Conservation (phyloP, 1,140 invertebrate genomes). For the Dreissena polymorpha region DNA sequence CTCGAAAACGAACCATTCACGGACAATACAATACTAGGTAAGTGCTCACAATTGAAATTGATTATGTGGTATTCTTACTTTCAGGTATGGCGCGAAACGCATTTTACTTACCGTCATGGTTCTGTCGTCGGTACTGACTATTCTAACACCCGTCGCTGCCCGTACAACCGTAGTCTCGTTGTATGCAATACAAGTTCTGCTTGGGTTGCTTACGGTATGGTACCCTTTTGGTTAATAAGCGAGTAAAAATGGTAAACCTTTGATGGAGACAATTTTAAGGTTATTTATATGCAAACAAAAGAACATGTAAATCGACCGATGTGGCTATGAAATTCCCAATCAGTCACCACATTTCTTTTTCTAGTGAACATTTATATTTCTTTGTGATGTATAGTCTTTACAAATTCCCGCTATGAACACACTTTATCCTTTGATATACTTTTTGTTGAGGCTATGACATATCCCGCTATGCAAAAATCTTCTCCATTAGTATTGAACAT, state of each 20-base stretch:
- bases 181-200: constrained; percentile 59
- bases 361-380: too few species aligned
- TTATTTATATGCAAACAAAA: not conserved
- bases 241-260: not conserved
- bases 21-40: too few species aligned
- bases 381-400: too few species aligned
- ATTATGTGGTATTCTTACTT: too few species aligned
- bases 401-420: not conserved
- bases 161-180: constrained; percentile 59
- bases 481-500: not conserved
- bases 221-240: not conserved
- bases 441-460: not conserved
- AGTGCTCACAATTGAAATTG: too few species aligned
- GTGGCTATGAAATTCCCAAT: not conserved
- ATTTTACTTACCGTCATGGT: constrained; percentile 64
- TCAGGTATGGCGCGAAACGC: constrained; percentile 74
- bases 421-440: not conserved
- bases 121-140: constrained; percentile 60
- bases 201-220: constrained; percentile 68
- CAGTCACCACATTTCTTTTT: too few species aligned
- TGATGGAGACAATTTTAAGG: not conserved
- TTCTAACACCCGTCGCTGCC: constrained; percentile 64
- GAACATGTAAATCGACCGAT: too few species aligned
- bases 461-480: too few species aligned
- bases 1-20: too few species aligned